Base-by-base conservation (phyloP, 2,888 invertebrate species). In the Sminthurinus aureus region DNA sequence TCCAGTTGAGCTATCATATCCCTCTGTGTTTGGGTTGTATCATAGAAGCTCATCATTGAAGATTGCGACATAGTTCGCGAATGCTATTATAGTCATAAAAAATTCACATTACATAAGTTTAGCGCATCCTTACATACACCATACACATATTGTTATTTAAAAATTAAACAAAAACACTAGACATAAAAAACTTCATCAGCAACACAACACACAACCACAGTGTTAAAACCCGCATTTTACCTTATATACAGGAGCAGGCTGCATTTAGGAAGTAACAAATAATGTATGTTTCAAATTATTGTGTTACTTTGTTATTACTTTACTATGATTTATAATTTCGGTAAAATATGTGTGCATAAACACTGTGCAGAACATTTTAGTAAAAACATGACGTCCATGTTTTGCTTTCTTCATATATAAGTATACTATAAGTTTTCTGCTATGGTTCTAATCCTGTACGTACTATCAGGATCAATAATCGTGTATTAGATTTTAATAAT, bases 1-100 rank as follows among this genome's bases (percentile, higher is more conserved):
- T 98, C 98, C 78, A 98, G 92, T 89, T 98, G 97, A 71, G 95
- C 94, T 89, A 98, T 97, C 13, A 98, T 92, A 90, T 98, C 97
- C 12, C 97, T 93, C 89, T 97, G 97, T 24, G 96, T 96, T 88
- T 96, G 92, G 84, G 96, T 96, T 79, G 96, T 95, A 90, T 97
- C 97, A 90, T 85, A 88, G 58, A 96, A 93, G 74, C 91, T 92
- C 58, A 96, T 93, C 58, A 96, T 93, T 89, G 93, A 93, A 69
- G 93, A 92, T 90, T 94, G 94, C 0, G 95, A 95, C 0, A 95
- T 94, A 81, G 95, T 94, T 88, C 94, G 87, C 15, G 89, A 86
- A 77, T 87, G 88, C 87, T 88, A 85, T 81, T 86, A 85, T 71
- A 8, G 6, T 22, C 22, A 11, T 64, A 24, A 11, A 64, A 38